Percentiles rank a stretch among this genome's conserved stretches.
These are phyloP conservation scores for Xerus rutilus DNA, from an alignment of 2,797 vertebrate species.

Conservation along the genomic window DNA sequence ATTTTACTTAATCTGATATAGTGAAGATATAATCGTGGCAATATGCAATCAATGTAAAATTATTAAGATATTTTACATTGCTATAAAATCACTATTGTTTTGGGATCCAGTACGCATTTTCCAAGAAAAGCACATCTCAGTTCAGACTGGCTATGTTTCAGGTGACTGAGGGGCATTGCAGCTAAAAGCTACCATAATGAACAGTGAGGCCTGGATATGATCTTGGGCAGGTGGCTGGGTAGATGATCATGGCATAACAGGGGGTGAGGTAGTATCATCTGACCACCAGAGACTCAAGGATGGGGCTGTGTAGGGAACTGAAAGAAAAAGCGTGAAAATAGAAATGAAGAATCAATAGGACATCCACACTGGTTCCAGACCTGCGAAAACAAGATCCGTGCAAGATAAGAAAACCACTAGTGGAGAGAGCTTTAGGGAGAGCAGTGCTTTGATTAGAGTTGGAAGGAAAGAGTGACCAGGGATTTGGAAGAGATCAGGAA, in stretches of 20 bases:
- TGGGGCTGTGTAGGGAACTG: neutral
- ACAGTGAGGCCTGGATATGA: neutral
- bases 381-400: neutral
- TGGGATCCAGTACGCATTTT: neutral
- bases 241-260: neutral
- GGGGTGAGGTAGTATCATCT: neutral
- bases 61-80: neutral
- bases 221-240: fast-evolving
- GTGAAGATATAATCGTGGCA: neutral
- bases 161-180: neutral
- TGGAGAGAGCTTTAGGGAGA: neutral
- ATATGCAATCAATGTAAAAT: neutral
- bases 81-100: neutral
- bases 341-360: neutral
- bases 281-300: neutral
- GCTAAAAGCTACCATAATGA: neutral
- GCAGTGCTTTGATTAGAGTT: neutral
- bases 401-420: neutral
- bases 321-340: neutral
- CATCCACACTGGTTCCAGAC: neutral
- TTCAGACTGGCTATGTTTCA: neutral
- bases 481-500: neutral
- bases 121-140: neutral
- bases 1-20: neutral
- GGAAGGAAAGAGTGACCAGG: neutral